phyloP scores from a whole-genome alignment of 2,888 invertebrate genomes.

The Lochmaea capreae region DNA sequence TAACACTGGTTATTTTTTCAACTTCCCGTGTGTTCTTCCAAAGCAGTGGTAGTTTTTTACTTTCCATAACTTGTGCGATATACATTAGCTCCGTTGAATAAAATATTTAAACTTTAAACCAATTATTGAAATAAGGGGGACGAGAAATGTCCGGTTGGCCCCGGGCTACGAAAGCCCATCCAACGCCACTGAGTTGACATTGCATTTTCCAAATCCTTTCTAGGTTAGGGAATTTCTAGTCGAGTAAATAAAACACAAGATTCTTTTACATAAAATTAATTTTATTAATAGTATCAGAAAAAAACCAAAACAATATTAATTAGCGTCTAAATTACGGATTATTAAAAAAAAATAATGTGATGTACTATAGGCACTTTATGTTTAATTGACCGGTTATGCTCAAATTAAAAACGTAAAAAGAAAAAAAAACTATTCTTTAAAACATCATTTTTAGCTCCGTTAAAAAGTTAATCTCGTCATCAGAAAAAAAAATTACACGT shows the following conservation, averaged over 20 bases:
- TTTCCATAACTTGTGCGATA: too few relatives aligned
- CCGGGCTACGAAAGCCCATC: too few relatives aligned
- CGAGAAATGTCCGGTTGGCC: too few relatives aligned
- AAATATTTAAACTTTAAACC: too few relatives aligned
- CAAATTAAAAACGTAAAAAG: constrained; percentile 2
- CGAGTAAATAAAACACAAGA: not conserved
- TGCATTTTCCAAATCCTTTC: not conserved
- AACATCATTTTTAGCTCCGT: constrained; percentile 28
- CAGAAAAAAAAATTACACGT: constrained; percentile 24
- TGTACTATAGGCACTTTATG: constrained; percentile 17
- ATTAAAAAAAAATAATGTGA: constrained; percentile 24
- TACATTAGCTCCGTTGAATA: too few relatives aligned
- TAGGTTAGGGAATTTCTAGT: too few relatives aligned
- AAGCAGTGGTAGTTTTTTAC: too few relatives aligned
- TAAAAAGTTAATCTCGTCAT: constrained; percentile 34
- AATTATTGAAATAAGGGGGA: too few relatives aligned
- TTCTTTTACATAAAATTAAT: not conserved
- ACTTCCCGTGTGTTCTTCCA: too few relatives aligned
- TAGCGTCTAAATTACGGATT: constrained; percentile 13
- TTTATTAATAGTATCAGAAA: constrained; percentile 10
- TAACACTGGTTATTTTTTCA: too few relatives aligned
- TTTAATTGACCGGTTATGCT: constrained; percentile 12
- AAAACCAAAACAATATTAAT: constrained; percentile 17
- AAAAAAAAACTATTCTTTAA: constrained; percentile 23
- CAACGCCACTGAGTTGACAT: too few relatives aligned